Evolutionary conservation across 2,888 invertebrate species (phyloP).

Genomic region (Lasioglossum pauxillum): DNA sequence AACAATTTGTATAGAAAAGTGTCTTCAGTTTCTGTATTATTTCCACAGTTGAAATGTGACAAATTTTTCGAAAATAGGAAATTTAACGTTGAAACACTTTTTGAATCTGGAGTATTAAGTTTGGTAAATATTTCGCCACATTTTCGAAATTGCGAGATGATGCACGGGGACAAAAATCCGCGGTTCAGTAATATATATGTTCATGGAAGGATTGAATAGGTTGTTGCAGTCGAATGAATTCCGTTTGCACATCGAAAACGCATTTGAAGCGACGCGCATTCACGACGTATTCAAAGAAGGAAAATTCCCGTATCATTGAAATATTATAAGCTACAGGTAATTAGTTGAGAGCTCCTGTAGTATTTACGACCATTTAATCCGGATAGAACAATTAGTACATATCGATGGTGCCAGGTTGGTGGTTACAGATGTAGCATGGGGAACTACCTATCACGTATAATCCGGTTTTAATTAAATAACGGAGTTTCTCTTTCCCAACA

Average conservation of each 20-base stretch:
- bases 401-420: slow-evolving; percentile 72
- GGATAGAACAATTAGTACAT: slow-evolving; percentile 78
- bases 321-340: slow-evolving; percentile 66
- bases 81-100: too few species aligned
- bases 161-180: not conserved
- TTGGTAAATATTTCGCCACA: not conserved
- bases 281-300: slow-evolving; percentile 43
- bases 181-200: not conserved
- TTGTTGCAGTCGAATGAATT: not conserved
- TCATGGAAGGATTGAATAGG: not conserved
- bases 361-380: slow-evolving; percentile 74
- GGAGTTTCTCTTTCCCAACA: slow-evolving; percentile 52
- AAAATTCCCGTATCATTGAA: slow-evolving; percentile 38
- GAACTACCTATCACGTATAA: slow-evolving; percentile 73
- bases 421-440: slow-evolving; percentile 70
- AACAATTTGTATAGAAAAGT: not conserved
- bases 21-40: not conserved
- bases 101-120: not conserved
- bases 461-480: slow-evolving; percentile 84
- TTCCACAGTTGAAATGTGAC: too few species aligned
- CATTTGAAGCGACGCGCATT: slow-evolving; percentile 7
- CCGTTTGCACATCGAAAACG: not conserved
- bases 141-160: not conserved
- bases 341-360: slow-evolving; percentile 61
- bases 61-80: too few species aligned